Evolutionary conservation across 2,888 invertebrate species (phyloP).

Genomic region (Phasia obesa): DNA sequence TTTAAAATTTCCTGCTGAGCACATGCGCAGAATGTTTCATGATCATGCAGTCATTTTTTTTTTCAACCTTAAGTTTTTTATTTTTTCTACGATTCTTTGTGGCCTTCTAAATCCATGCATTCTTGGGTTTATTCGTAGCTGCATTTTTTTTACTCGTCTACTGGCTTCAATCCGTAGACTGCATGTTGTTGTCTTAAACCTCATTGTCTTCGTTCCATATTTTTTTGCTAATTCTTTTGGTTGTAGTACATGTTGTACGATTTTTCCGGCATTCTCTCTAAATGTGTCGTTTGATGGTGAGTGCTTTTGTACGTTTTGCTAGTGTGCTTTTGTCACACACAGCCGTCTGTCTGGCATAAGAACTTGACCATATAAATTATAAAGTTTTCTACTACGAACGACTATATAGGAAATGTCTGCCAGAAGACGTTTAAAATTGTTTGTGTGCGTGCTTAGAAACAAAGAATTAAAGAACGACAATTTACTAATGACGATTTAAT

Average conservation of each 20-base stretch:
- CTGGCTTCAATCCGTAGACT: background rate
- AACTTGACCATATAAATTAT: slow-evolving; percentile 58
- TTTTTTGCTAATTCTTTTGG: slow-evolving; percentile 16
- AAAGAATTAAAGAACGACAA: slow-evolving; percentile 11
- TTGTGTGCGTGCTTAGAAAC: slow-evolving; percentile 36
- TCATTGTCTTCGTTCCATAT: background rate
- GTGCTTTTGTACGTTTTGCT: background rate
- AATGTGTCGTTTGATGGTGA: background rate
- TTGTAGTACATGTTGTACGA: slow-evolving; percentile 22
- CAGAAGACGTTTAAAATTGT: slow-evolving; percentile 52
- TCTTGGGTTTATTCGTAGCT: background rate
- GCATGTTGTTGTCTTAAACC: background rate
- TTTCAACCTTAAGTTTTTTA: slow-evolving; percentile 4
- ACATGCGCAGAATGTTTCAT: slow-evolving; percentile 21
- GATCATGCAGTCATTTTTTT: background rate
- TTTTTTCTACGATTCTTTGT: slow-evolving; percentile 1
- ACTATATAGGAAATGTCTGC: slow-evolving; percentile 40
- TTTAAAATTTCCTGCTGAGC: slow-evolving; percentile 47
- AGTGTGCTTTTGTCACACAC: slow-evolving; percentile 28
- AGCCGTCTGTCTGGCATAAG: slow-evolving; percentile 24
- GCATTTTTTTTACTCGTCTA: background rate
- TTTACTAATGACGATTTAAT: slow-evolving; percentile 17
- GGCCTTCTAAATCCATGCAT: slow-evolving; percentile 25
- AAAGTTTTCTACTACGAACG: slow-evolving; percentile 1
- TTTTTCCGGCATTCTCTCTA: slow-evolving; percentile 34